Percentiles rank a stretch among this genome's conserved stretches.
Evolutionary conservation across 2,888 invertebrate species (phyloP).

Genomic region (Nephrotoma guestfalica): DNA sequence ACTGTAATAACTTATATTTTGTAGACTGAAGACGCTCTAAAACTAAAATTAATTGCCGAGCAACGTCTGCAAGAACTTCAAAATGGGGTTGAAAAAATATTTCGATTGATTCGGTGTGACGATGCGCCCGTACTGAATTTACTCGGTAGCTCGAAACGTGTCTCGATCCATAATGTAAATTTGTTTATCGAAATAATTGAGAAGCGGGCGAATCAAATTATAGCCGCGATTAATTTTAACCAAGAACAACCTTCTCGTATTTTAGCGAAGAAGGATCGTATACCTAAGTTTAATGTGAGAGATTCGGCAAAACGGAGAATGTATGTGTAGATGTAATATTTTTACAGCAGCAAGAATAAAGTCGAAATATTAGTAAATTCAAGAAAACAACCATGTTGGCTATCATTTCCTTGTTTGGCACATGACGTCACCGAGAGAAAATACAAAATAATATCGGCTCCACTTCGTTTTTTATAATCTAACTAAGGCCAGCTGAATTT

Average conservation of each 20-base stretch:
- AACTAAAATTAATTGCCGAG: constrained; percentile 14
- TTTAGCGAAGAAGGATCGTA: constrained; percentile 27
- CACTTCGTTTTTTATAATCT: too few relatives aligned
- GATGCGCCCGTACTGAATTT: constrained; percentile 56
- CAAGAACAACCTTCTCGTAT: constrained; percentile 27
- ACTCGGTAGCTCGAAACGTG: constrained; percentile 54
- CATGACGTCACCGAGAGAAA: too few relatives aligned
- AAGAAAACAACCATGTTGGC: too few relatives aligned
- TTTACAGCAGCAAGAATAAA: background rate
- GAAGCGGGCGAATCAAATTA: constrained; percentile 38
- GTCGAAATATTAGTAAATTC: background rate
- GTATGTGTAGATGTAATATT: background rate
- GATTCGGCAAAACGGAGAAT: constrained; percentile 22
- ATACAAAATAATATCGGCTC: too few relatives aligned
- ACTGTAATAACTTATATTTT: background rate
- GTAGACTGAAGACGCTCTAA: constrained; percentile 5
- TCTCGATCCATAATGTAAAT: constrained; percentile 61
- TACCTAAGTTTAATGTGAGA: constrained; percentile 32
- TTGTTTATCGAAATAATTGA: constrained; percentile 73
- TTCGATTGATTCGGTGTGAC: constrained; percentile 49
- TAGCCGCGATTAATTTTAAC: constrained; percentile 21
- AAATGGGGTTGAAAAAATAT: constrained; percentile 37
- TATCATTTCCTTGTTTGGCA: too few relatives aligned
- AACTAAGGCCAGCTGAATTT: too few relatives aligned
- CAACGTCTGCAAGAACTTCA: constrained; percentile 27